Percentiles rank a stretch among this genome's conserved stretches.
These are phyloP conservation scores for Chamaetylas fuelleborni DNA, from an alignment of 2,113 vertebrate species.

Conservation along the genomic window DNA sequence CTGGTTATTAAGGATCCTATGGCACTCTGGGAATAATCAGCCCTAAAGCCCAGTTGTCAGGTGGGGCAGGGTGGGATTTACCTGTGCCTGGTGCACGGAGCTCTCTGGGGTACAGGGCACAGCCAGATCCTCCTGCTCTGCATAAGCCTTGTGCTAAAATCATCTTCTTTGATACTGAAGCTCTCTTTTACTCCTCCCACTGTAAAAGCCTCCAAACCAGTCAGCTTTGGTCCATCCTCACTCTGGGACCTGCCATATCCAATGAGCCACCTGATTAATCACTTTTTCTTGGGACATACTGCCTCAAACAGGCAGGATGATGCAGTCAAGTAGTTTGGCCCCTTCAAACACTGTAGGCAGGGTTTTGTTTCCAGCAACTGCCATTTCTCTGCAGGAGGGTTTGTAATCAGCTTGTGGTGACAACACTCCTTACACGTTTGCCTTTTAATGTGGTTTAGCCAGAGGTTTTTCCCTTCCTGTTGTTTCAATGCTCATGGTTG, in stretches of 20 bases:
- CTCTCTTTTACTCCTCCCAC: not conserved
- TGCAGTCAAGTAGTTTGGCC: not conserved
- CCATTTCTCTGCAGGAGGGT: not conserved
- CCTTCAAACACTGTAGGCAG: not conserved
- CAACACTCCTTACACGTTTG: not conserved
- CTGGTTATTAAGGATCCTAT: not conserved
- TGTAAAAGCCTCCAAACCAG: not conserved
- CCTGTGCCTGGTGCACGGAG: not conserved
- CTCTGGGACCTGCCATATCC: not conserved
- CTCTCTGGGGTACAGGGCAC: no score
- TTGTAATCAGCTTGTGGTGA: not conserved
- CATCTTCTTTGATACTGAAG: not conserved
- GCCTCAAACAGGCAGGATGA: not conserved
- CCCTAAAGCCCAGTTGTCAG: not conserved
- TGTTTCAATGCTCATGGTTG: rapidly evolving
- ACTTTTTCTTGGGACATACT: not conserved
- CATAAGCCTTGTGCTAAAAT: not conserved
- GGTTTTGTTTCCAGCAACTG: not conserved
- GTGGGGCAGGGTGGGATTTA: not conserved
- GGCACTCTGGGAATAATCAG: not conserved
- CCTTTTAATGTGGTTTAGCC: not conserved
- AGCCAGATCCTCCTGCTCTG: not conserved
- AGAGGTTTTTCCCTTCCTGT: not conserved
- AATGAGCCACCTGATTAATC: not conserved
- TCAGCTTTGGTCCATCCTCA: not conserved